Percentiles rank a stretch among this genome's conserved stretches.
phyloP scores from a whole-genome alignment of 2,113 vertebrate species.

The Gymnorhina tibicen region DNA sequence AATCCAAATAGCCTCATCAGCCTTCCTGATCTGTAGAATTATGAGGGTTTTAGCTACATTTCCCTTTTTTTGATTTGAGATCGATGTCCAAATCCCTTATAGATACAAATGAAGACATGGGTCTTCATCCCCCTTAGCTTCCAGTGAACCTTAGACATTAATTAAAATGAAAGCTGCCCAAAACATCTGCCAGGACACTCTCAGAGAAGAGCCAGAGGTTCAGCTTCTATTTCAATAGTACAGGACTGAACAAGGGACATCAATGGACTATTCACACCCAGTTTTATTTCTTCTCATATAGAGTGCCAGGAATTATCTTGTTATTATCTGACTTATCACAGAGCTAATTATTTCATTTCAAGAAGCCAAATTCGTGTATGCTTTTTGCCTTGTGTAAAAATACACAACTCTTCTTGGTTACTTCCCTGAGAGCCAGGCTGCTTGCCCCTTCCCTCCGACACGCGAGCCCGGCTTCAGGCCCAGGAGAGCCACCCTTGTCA shows the following conservation, averaged over 20 bases:
- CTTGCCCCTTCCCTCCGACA: neutral
- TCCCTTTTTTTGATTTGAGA: neutral
- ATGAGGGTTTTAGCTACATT: neutral
- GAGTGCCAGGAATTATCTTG: neutral
- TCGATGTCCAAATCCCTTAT: neutral
- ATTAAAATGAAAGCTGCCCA: neutral
- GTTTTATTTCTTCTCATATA: neutral
- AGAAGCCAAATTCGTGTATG: neutral
- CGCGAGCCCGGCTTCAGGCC: fast-evolving
- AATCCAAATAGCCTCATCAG: neutral
- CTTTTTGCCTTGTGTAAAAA: neutral
- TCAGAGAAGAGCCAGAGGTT: neutral
- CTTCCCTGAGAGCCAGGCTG: neutral
- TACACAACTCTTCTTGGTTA: neutral
- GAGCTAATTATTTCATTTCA: neutral
- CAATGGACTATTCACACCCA: neutral
- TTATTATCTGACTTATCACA: neutral
- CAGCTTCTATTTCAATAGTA: neutral
- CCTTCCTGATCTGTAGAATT: neutral
- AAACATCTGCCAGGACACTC: neutral
- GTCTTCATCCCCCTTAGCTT: neutral
- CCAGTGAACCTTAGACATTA: neutral
- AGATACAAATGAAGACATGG: neutral
- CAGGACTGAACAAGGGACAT: neutral
- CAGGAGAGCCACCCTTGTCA: neutral